phyloP scores from a whole-genome alignment of 2,888 invertebrate genomes.

The Nephrotoma guestfalica region DNA sequence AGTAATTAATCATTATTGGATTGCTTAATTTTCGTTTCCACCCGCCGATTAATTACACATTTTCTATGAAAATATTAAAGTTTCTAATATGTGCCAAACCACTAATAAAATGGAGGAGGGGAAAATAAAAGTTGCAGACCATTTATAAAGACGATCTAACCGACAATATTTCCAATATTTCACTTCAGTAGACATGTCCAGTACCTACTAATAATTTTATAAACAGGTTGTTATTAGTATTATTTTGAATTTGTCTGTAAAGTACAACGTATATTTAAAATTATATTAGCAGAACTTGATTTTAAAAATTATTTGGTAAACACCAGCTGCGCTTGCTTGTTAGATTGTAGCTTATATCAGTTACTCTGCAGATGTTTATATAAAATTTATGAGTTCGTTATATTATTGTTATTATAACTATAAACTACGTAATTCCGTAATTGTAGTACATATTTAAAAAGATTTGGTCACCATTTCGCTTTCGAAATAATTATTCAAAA shows the following conservation, averaged over 20 bases:
- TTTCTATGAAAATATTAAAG: too few species aligned
- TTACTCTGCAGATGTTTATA: background rate
- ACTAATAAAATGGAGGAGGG: too few species aligned
- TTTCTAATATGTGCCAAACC: too few species aligned
- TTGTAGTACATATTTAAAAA: background rate
- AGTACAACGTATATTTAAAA: background rate
- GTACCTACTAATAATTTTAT: background rate
- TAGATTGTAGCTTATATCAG: background rate
- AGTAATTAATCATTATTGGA: too few species aligned
- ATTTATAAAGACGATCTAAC: too few species aligned
- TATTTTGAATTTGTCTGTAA: too few species aligned
- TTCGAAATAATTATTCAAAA: background rate
- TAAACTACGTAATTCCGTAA: background rate
- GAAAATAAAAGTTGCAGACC: too few species aligned
- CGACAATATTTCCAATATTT: too few species aligned
- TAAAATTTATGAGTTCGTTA: background rate
- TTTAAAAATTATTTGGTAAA: background rate
- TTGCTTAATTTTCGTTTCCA: too few species aligned
- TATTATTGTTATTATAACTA: background rate
- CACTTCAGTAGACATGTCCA: background rate
- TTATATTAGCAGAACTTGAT: background rate
- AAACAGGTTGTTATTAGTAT: background rate
- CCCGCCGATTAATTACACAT: too few species aligned
- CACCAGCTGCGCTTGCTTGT: background rate
- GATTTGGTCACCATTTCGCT: background rate